Evolutionary conservation across 2,797 vertebrate species (phyloP).

Genomic region (Trematomus bernacchii): DNA sequence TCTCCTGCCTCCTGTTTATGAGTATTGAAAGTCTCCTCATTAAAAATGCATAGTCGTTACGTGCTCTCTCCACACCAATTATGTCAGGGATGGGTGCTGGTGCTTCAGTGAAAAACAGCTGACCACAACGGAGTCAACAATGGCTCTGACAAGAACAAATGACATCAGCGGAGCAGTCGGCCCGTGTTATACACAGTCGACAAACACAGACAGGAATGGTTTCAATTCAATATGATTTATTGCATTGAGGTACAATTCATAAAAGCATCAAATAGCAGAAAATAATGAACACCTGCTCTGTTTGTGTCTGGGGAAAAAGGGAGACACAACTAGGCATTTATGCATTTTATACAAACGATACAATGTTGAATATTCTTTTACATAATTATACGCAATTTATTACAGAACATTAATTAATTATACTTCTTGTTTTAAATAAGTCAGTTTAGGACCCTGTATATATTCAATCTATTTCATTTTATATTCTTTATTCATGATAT

Average conservation of each 20-base stretch:
- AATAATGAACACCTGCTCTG: too few species aligned
- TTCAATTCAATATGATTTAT: too few species aligned
- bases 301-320: not conserved
- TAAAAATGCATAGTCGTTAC: conserved; percentile 65
- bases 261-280: too few species aligned
- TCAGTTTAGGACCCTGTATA: not conserved
- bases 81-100: conserved; percentile 44
- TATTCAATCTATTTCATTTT: not conserved
- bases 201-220: conserved; percentile 22
- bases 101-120: conserved; percentile 58
- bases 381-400: not conserved
- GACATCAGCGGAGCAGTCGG: conserved; percentile 49
- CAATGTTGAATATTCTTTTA: not conserved
- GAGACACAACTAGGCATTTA: not conserved
- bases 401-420: not conserved
- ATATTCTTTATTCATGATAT: not conserved
- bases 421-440: not conserved
- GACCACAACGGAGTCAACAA: conserved; percentile 61
- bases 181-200: conserved; percentile 42
- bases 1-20: conserved; percentile 49
- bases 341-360: not conserved
- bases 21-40: conserved; percentile 62
- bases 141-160: conserved; percentile 66
- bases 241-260: too few species aligned
- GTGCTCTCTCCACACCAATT: conserved; percentile 61